Percentiles rank a stretch among this genome's conserved stretches.
These are phyloP conservation scores for Choreutis nemorana DNA, from an alignment of 2,888 invertebrate species.

Conservation along the genomic window DNA sequence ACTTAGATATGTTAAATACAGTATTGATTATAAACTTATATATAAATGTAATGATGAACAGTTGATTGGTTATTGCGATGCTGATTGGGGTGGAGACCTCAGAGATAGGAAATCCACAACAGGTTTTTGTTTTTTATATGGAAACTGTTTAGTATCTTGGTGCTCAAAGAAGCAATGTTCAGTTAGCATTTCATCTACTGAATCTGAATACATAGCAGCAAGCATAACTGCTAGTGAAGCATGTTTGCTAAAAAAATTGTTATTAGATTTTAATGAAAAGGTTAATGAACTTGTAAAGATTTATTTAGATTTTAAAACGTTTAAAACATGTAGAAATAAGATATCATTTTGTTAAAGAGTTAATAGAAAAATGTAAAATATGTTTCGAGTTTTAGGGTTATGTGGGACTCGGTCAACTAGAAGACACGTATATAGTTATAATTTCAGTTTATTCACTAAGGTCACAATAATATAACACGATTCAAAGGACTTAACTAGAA, in stretches of 20 bases:
- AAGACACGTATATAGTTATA: no score
- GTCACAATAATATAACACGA: no score
- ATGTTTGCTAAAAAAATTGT: conserved; percentile 4
- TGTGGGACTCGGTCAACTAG: no score
- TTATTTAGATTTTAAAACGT: no score
- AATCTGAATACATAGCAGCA: conserved; percentile 21
- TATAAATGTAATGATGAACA: conserved; percentile 9
- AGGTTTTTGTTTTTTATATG: conserved; percentile 15
- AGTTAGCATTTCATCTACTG: conserved; percentile 18
- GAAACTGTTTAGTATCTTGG: conserved; percentile 19
- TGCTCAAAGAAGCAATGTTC: conserved; percentile 14
- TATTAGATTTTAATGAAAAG: conserved; percentile 1
- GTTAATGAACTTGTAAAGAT: neutral
- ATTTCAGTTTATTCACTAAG: no score
- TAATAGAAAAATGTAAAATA: no score
- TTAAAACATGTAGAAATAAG: no score
- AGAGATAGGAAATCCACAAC: conserved; percentile 15
- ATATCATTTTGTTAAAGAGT: no score
- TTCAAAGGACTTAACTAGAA: no score
- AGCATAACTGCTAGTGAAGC: conserved; percentile 9
- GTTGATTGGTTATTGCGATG: conserved; percentile 14
- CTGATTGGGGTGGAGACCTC: conserved; percentile 15
- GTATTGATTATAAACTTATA: conserved; percentile 10
- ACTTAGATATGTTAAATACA: conserved; percentile 17
- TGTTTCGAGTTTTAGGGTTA: no score